These are phyloP conservation scores for Agrotis puta DNA, from an alignment of 2,888 invertebrate genomes.

Conservation along the genomic window DNA sequence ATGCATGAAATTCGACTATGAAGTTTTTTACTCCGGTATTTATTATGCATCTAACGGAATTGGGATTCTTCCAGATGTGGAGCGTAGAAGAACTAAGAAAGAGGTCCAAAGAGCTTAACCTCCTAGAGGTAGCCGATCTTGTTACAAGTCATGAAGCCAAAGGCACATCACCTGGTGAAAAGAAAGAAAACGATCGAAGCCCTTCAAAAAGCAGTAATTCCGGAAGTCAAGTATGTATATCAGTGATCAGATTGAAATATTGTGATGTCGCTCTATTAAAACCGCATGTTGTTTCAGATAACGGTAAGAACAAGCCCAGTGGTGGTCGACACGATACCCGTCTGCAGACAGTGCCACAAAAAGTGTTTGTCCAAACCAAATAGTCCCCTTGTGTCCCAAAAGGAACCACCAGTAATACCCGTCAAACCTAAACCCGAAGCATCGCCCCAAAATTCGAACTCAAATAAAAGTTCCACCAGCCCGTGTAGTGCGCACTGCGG, in stretches of 20 bases:
- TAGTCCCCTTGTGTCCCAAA: constrained; percentile 87
- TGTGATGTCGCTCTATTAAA: constrained; percentile 16
- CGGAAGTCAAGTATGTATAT: constrained; percentile 93
- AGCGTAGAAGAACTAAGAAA: constrained; percentile 93
- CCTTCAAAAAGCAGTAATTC: constrained; percentile 95
- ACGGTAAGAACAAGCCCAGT: constrained; percentile 95
- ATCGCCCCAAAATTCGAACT: constrained; percentile 84
- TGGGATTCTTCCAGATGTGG: constrained; percentile 89
- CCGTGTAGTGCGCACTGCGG: constrained; percentile 85
- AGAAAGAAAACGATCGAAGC: constrained; percentile 92
- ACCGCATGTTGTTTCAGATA: constrained; percentile 89
- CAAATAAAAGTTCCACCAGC: constrained; percentile 84
- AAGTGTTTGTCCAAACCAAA: constrained; percentile 93
- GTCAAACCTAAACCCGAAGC: constrained; percentile 81
- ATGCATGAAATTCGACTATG: background rate
- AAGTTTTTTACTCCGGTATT: background rate
- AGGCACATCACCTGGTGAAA: constrained; percentile 80
- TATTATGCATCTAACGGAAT: background rate
- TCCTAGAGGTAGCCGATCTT: constrained; percentile 88
- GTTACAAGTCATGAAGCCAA: constrained; percentile 79
- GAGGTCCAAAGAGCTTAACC: constrained; percentile 93
- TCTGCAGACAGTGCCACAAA: constrained; percentile 95
- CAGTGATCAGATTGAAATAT: background rate
- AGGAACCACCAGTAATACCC: constrained; percentile 80
- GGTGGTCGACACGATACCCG: constrained; percentile 93